Evolutionary conservation across 23 tunicate genomes (phyloP).

Genomic region (Trididemnum clinides): DNA sequence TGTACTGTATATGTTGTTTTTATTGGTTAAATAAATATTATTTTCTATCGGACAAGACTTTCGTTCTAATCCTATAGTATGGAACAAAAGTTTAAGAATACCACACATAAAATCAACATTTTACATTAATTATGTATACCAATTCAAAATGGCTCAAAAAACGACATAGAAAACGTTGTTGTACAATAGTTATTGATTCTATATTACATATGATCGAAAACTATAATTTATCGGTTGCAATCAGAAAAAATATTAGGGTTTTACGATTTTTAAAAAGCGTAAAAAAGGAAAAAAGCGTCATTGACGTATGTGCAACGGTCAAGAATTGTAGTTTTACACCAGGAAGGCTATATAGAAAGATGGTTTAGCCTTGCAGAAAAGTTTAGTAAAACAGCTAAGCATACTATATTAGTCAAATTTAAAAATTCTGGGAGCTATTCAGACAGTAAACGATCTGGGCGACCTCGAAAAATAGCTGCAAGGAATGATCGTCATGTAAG

Average conservation of each 20-base stretch:
- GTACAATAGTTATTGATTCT: slow-evolving; percentile 6
- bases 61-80: too few species aligned
- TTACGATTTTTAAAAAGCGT: neutral
- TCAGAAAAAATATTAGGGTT: neutral
- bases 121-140: neutral
- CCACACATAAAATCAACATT: neutral
- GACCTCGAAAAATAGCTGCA: neutral
- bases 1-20: too few species aligned
- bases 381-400: slow-evolving; percentile 18
- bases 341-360: slow-evolving; percentile 25
- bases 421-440: neutral
- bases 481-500: too few species aligned
- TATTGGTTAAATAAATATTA: too few species aligned
- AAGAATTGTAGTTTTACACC: slow-evolving; percentile 23
- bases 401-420: neutral
- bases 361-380: neutral
- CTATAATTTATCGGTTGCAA: neutral
- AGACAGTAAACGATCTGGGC: neutral
- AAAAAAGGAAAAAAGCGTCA: slow-evolving; percentile 7
- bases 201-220: neutral
- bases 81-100: slow-evolving; percentile 2
- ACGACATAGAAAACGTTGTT: neutral
- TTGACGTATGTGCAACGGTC: slow-evolving; percentile 19
- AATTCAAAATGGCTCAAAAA: neutral
- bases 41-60: too few species aligned